phyloP scores from a whole-genome alignment of 2,888 invertebrate genomes.

The Dorcus parallelipipedus region DNA sequence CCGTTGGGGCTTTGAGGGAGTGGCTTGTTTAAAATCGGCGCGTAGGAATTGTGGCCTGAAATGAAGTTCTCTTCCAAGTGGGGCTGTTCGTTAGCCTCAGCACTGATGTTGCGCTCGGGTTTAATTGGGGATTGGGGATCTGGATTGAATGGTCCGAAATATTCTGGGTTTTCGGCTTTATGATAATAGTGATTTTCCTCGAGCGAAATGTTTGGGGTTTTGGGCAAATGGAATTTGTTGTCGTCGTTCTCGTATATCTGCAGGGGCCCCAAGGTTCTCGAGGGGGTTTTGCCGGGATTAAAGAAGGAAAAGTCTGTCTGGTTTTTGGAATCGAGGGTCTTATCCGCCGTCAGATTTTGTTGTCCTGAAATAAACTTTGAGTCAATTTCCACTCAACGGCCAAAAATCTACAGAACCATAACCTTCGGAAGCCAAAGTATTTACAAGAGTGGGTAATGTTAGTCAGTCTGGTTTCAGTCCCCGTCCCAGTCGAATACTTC shows the following conservation, averaged over 20 bases:
- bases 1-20: conserved; percentile 9
- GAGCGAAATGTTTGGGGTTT: conserved; percentile 17
- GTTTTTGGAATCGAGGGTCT: conserved; percentile 20
- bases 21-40: not conserved
- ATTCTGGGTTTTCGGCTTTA: not conserved
- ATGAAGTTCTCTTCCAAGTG: conserved; percentile 20
- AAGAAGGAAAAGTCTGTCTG: conserved; percentile 22
- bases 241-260: conserved; percentile 39
- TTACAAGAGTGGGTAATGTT: conserved; percentile 26
- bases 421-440: conserved; percentile 18
- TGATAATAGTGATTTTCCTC: conserved; percentile 30
- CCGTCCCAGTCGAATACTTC: not conserved
- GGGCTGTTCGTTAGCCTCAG: conserved; percentile 4
- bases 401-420: conserved; percentile 11
- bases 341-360: conserved; percentile 29
- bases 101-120: not conserved
- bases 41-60: conserved; percentile 15
- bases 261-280: conserved; percentile 44
- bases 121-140: not conserved
- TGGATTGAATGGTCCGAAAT: not conserved
- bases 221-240: conserved; percentile 6
- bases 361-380: conserved; percentile 34
- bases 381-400: conserved; percentile 4
- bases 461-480: conserved; percentile 25
- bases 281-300: conserved; percentile 33